Evolutionary conservation across 2,113 vertebrate species (phyloP).

Genomic region (Platysteira castanea): DNA sequence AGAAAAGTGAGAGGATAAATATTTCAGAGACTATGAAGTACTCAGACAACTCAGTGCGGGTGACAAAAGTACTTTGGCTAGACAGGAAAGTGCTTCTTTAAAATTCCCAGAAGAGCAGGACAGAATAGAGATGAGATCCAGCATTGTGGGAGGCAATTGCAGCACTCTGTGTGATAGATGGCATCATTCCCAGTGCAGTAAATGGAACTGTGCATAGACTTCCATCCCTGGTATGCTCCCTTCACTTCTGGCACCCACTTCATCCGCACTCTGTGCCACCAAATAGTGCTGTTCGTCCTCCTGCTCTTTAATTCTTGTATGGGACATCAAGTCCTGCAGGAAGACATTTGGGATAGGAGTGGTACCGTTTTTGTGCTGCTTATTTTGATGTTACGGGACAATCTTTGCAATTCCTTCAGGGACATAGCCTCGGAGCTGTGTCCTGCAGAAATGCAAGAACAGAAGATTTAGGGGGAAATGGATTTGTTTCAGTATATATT

Average conservation of each 20-base stretch:
- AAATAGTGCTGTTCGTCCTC: neutral
- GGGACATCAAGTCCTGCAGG: neutral
- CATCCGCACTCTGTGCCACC: accelerated
- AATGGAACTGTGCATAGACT: neutral
- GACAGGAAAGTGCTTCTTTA: neutral
- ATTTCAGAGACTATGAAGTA: constrained; percentile 27
- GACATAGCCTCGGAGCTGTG: neutral
- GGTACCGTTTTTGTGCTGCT: accelerated
- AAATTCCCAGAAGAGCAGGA: neutral
- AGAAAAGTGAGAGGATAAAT: constrained; percentile 39
- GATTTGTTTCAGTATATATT: neutral
- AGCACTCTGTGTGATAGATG: neutral
- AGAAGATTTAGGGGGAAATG: neutral
- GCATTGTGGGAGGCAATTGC: neutral
- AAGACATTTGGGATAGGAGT: neutral
- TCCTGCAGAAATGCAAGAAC: neutral
- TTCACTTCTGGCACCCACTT: accelerated
- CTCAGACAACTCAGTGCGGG: neutral
- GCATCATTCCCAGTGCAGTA: neutral
- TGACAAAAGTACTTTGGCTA: constrained; percentile 24
- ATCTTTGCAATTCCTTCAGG: neutral
- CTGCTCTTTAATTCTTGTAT: neutral
- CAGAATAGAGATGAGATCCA: neutral
- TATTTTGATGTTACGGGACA: accelerated
- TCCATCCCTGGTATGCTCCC: accelerated